Conservation (phyloP, 2,888 invertebrate species). For the Ophion slaviceki region DNA sequence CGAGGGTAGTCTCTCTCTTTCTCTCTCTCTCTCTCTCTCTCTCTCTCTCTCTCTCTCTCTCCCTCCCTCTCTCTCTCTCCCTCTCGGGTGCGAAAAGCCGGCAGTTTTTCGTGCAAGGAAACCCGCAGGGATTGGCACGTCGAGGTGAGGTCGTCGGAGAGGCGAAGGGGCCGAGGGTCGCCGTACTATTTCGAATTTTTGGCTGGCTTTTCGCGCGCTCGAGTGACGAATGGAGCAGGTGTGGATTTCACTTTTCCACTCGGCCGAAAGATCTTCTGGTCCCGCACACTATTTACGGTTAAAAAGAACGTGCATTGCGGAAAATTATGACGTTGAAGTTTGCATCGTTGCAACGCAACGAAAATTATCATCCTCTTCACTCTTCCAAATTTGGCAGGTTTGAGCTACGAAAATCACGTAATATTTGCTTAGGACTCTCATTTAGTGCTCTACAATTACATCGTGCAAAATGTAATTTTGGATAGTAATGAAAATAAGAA, state of each 20-base stretch:
- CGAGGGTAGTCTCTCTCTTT: conserved; percentile 1
- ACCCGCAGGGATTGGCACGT: conserved; percentile 26
- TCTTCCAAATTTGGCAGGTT: too few species aligned
- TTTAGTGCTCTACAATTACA: too few species aligned
- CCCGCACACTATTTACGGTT: neutral
- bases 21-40: too few species aligned
- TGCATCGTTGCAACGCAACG: too few species aligned
- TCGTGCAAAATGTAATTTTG: too few species aligned
- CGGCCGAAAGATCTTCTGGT: neutral
- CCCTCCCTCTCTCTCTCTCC: neutral
- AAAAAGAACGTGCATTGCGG: neutral
- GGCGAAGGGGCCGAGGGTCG: neutral
- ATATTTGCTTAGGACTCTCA: too few species aligned
- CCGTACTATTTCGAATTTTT: conserved; percentile 37
- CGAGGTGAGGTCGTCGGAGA: neutral
- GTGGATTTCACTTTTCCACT: conserved; percentile 5
- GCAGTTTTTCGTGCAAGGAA: conserved; percentile 34
- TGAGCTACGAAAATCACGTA: too few species aligned
- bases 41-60: neutral
- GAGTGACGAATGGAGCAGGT: conserved; percentile 30
- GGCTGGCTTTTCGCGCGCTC: conserved; percentile 28
- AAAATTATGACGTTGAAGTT: neutral
- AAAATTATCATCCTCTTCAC: too few species aligned
- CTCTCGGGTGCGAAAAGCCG: neutral
- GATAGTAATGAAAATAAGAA: too few species aligned